phyloP scores from a whole-genome alignment of 2,113 vertebrate genomes.

The Sus scrofa region T2T-Sscrofa CM000820.6:30661501-30662000 shows the following conservation, averaged over 20 bases:
- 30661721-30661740: not conserved
- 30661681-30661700: not conserved
- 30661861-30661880: not conserved
- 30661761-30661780: not conserved
- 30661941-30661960: not conserved
- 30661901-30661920: not conserved
- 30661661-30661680: not conserved
- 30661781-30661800: not conserved
- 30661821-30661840: not conserved
- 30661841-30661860: not conserved
- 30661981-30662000: not conserved
- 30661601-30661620: not conserved
- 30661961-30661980: not conserved
- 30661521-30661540: not conserved
- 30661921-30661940: not conserved
- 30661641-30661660: not conserved
- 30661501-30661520: constrained; percentile 11
- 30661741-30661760: not conserved
- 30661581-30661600: constrained; percentile 8
- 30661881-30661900: not conserved
- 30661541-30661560: not conserved
- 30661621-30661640: not conserved
- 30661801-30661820: not conserved
- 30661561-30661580: not conserved
- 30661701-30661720: not conserved